A percentile compares a stretch with the other conserved stretches of the same genome.
Evolutionary conservation across 2,797 vertebrate genomes (phyloP).

Genomic region (Cygnus olor): DNA sequence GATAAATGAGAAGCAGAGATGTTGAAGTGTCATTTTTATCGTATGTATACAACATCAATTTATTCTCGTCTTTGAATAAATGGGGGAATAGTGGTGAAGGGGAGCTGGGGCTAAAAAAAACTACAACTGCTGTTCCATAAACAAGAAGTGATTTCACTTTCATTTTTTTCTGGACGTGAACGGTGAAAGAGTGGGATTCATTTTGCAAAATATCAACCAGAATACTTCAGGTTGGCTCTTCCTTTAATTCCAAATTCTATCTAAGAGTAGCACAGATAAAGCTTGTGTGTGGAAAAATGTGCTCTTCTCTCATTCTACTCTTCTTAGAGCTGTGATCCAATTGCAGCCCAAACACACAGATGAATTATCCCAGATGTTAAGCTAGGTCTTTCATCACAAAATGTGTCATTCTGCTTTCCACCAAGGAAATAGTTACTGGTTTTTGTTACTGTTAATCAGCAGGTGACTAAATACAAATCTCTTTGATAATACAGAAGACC

Average conservation of each 20-base stretch:
- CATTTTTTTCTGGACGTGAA: not conserved
- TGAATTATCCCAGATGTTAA: not conserved
- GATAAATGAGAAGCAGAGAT: slow-evolving; percentile 32
- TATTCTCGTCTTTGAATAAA: not conserved
- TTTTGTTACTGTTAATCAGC: not conserved
- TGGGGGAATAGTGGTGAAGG: not conserved
- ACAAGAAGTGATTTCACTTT: not conserved
- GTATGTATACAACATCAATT: not conserved
- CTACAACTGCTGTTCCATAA: not conserved
- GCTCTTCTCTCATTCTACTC: slow-evolving; percentile 47
- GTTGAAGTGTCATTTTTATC: not conserved
- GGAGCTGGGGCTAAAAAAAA: not conserved
- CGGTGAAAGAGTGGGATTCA: not conserved
- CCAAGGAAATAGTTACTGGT: slow-evolving; percentile 12
- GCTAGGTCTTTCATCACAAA: not conserved
- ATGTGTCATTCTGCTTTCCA: not conserved
- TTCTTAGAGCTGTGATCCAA: slow-evolving; percentile 50
- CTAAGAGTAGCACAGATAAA: not conserved
- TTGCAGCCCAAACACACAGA: slow-evolving; percentile 50
- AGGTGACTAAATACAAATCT: not conserved
- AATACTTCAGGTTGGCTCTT: not conserved
- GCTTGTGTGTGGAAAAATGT: slow-evolving; percentile 39
- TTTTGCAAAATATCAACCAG: not conserved
- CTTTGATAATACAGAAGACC: not conserved
- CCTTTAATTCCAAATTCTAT: not conserved